phyloP scores from a whole-genome alignment of 1,140 invertebrate species.

The Caenorhabditis elegans region WBcel235 BX284605.5:12944501-12945000 shows the following conservation, averaged over 20 bases:
- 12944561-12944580: too few relatives aligned
- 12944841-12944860: too few relatives aligned
- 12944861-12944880: background rate
- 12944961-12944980: background rate
- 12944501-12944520: background rate
- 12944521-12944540: background rate
- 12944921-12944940: background rate
- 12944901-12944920: constrained; percentile 20
- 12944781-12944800: too few relatives aligned
- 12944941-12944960: background rate
- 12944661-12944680: too few relatives aligned
- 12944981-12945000: constrained; percentile 14
- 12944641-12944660: too few relatives aligned
- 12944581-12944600: too few relatives aligned
- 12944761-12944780: too few relatives aligned
- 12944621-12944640: too few relatives aligned
- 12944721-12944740: too few relatives aligned
- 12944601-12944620: too few relatives aligned
- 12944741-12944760: background rate
- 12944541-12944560: background rate
- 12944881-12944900: background rate
- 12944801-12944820: background rate
- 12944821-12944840: background rate
- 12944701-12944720: too few relatives aligned
- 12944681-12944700: too few relatives aligned